A percentile compares a stretch with the other conserved stretches of the same genome.
These are phyloP conservation scores for Steromphala cineraria DNA, from an alignment of 2,888 invertebrate genomes.

Conservation along the genomic window DNA sequence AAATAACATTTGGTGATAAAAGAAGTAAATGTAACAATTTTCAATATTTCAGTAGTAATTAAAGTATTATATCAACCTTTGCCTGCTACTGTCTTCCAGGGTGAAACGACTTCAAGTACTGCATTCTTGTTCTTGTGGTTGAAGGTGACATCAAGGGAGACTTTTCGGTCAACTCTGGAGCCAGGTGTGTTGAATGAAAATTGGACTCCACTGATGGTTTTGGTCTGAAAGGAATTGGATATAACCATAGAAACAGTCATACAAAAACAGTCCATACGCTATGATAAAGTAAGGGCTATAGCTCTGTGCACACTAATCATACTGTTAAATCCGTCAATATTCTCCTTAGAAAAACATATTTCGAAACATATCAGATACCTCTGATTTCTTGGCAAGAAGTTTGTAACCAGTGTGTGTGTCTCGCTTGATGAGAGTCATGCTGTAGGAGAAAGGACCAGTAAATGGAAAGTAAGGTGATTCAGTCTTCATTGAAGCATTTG, in stretches of 20 bases:
- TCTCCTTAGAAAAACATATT: no score
- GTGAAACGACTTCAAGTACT: slow-evolving; percentile 63
- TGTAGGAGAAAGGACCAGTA: slow-evolving; percentile 60
- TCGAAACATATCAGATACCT: slow-evolving; percentile 36
- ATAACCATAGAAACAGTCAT: no score
- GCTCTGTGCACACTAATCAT: no score
- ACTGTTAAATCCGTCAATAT: no score
- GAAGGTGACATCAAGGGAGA: slow-evolving; percentile 73
- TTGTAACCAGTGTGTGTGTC: slow-evolving; percentile 69
- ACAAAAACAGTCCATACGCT: no score
- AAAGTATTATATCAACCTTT: slow-evolving; percentile 48
- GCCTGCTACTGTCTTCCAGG: slow-evolving; percentile 66
- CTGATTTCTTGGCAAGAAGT: slow-evolving; percentile 60
- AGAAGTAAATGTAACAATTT: no score
- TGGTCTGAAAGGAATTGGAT: slow-evolving; percentile 49
- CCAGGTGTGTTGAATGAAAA: slow-evolving; percentile 87
- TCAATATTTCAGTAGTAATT: background rate
- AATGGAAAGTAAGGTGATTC: slow-evolving; percentile 75
- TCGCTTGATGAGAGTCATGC: slow-evolving; percentile 58
- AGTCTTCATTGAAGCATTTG: slow-evolving; percentile 81
- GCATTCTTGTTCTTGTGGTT: slow-evolving; percentile 58
- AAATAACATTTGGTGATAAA: no score
- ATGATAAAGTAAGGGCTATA: no score
- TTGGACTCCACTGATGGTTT: slow-evolving; percentile 40
- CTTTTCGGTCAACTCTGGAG: slow-evolving; percentile 82